phyloP scores from a whole-genome alignment of 2,888 invertebrate species.

The Flexamia atlantica region DNA sequence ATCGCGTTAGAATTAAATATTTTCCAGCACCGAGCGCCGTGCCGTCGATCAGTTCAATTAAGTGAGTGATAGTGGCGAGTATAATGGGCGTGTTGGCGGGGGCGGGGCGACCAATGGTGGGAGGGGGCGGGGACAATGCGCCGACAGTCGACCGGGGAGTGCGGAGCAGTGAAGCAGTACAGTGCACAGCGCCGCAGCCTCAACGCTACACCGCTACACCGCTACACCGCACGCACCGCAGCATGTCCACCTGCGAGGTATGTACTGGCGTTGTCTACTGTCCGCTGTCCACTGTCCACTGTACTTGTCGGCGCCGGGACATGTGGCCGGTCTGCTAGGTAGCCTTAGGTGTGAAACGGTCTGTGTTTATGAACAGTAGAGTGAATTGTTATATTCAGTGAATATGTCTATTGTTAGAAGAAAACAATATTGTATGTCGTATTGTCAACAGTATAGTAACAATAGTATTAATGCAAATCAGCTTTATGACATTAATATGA shows the following conservation, averaged over 20 bases:
- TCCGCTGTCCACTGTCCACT: too few relatives aligned
- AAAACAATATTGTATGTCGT: too few relatives aligned
- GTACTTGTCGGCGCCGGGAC: too few relatives aligned
- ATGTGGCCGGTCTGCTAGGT: too few relatives aligned
- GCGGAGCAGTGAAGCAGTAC: background rate
- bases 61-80: slow-evolving; percentile 50
- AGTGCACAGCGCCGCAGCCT: background rate
- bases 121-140: slow-evolving; percentile 55
- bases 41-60: slow-evolving; percentile 60
- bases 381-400: too few relatives aligned
- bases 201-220: slow-evolving; percentile 1
- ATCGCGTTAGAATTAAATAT: slow-evolving; percentile 58
- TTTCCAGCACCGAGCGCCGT: slow-evolving; percentile 53
- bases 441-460: too few relatives aligned
- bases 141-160: background rate
- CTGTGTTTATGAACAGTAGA: too few relatives aligned
- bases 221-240: background rate
- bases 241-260: background rate
- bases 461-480: too few relatives aligned
- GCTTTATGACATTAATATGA: too few relatives aligned
- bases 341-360: too few relatives aligned
- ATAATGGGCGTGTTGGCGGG: slow-evolving; percentile 50
- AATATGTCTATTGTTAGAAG: too few relatives aligned
- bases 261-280: too few relatives aligned
- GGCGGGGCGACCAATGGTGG: slow-evolving; percentile 51